A percentile compares a stretch with the other conserved stretches of the same genome.
Conservation (phyloP, 2,888 invertebrate genomes). For the Drosophila mimetica region DNA sequence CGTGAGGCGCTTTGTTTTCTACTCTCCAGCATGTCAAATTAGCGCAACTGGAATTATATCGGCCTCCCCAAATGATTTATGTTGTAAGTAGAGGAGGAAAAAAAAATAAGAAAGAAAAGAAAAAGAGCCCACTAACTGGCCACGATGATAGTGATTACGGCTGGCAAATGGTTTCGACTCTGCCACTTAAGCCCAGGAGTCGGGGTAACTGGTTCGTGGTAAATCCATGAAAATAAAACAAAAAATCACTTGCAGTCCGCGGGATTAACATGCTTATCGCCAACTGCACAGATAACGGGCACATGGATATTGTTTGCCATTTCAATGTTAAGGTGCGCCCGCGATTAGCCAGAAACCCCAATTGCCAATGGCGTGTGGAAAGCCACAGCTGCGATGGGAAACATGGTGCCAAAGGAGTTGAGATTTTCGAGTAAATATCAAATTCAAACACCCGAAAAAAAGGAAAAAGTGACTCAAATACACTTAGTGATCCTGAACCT, state of each 20-base stretch:
- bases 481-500: no score
- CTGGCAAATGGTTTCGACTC: constrained; percentile 45
- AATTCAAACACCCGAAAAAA: no score
- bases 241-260: constrained; percentile 14
- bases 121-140: constrained; percentile 29
- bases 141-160: constrained; percentile 45
- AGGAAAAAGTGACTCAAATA: no score
- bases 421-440: no score
- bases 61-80: constrained; percentile 55
- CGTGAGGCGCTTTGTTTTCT: constrained; percentile 71
- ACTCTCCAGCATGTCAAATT: constrained; percentile 56
- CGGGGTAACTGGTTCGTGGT: constrained; percentile 22
- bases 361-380: constrained; percentile 3
- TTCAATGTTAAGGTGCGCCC: constrained; percentile 11
- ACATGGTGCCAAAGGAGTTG: no score
- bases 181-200: constrained; percentile 23
- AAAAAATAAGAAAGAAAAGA: constrained; percentile 2
- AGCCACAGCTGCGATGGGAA: constrained; percentile 4
- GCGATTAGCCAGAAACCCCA: constrained; percentile 17
- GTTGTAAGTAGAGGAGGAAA: constrained; percentile 23
- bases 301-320: constrained; percentile 11
- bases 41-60: constrained; percentile 52
- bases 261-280: constrained; percentile 36
- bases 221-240: neutral
- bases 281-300: constrained; percentile 12